phyloP scores from a whole-genome alignment of 1,140 invertebrate species.

The Vanessa tameamea region DNA sequence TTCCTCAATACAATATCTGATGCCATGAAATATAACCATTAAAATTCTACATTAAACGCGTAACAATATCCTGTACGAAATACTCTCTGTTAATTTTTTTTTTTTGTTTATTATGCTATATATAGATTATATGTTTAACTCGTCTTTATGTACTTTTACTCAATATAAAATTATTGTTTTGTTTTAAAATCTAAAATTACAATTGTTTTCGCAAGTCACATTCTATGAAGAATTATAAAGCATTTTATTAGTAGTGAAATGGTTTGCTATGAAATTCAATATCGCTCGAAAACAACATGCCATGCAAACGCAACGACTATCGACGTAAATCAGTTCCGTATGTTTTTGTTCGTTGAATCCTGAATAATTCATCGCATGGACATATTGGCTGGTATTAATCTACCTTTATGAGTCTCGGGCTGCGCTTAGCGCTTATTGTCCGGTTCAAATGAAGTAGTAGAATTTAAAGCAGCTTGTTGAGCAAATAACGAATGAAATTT shows the following conservation, averaged over 20 bases:
- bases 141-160: no score
- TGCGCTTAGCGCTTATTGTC: slow-evolving; percentile 3
- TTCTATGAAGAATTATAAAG: no score
- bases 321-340: neutral
- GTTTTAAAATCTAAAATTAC: no score
- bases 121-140: no score
- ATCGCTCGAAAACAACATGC: no score
- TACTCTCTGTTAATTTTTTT: neutral
- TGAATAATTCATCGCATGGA: slow-evolving; percentile 35
- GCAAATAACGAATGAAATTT: neutral
- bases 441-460: slow-evolving; percentile 13
- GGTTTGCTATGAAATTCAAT: no score
- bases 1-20: slow-evolving; percentile 1
- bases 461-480: slow-evolving; percentile 10
- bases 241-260: no score
- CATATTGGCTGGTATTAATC: slow-evolving; percentile 31
- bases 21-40: neutral
- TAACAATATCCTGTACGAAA: neutral
- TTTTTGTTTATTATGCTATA: neutral
- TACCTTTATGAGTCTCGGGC: slow-evolving; percentile 25
- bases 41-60: neutral
- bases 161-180: no score
- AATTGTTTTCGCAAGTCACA: no score
- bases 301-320: neutral
- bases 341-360: slow-evolving; percentile 22